Base-by-base conservation (phyloP, 2,888 invertebrate genomes). In the Drosophila helvetica region DNA sequence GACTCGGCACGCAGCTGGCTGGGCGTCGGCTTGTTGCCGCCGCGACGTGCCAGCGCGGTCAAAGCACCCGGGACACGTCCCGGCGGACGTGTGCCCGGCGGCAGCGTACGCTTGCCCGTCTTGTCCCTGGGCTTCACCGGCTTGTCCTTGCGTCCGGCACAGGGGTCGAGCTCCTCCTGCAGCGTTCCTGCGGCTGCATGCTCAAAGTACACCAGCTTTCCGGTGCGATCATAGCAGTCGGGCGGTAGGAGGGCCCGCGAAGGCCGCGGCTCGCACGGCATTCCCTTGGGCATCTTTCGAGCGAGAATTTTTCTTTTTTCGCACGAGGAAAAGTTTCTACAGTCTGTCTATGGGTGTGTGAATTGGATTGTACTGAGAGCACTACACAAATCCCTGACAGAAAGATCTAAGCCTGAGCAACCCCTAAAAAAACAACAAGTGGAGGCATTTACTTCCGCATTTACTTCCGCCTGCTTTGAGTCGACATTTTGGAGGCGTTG, bases 11-110 rank as follows among this genome's bases (percentile, higher is more conserved):
- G 67, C 5, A 60, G 51, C 7, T 62, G 43, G 12, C 17, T 9
- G 9, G 43, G 5, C 43, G 48, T 7, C 50, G 61, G 17, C 19
- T 50, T 68, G 30, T n/a, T 38, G 43, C 12, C 60, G 6, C 22
- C 22, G 7, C 57, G 30, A 10, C 18, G 15, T 8, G 15, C 7
- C 2, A 8, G 0, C 9, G 1, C 17, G 6, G 19, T 1, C 3
- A 53, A 18, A 1, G 15, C 8, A 3, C 43, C 51, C 1, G 57
- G 51, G 10, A 15, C 19, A 10, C 25, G 19, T 17, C 18, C 33
- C n/a, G 79, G 77, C 8, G 74, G 53, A 10, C 69, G 59, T 0
- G 82, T 86, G 46, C 82, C 87, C 7, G 87, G 82, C 2, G 87
- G 87, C 15, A 86, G 27, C 0, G 45, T 12, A 1, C 74, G 74